These are phyloP conservation scores for Decapterus maruadsi DNA, from an alignment of 2,797 vertebrate genomes.

Conservation along the genomic window DNA sequence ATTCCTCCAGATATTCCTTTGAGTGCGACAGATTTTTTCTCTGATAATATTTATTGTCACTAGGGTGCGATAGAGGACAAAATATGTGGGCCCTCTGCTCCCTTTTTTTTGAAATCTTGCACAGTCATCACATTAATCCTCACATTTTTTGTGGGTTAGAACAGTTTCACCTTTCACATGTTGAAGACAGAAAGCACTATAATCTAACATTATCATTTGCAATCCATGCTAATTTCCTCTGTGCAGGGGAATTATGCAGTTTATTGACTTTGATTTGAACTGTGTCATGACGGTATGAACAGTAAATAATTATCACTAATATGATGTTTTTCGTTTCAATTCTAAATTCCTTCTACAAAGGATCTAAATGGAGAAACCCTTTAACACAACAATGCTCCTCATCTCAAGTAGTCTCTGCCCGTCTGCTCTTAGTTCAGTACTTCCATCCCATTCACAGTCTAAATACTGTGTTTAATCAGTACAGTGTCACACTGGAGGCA, in stretches of 20 bases:
- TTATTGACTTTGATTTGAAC: background rate
- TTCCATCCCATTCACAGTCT: background rate
- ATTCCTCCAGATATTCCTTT: background rate
- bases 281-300: background rate
- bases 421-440: background rate
- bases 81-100: background rate
- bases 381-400: background rate
- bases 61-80: conserved; percentile 51
- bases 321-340: background rate
- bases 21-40: background rate
- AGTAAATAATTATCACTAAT: background rate
- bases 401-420: background rate
- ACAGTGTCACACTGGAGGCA: conserved; percentile 12
- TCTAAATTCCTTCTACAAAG: background rate
- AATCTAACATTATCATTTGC: background rate
- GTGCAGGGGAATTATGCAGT: background rate
- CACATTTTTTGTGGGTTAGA: background rate
- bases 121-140: background rate
- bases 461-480: conserved; percentile 32
- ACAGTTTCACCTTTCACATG: background rate
- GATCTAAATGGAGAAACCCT: background rate
- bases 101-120: background rate
- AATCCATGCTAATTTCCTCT: background rate
- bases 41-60: conserved; percentile 6
- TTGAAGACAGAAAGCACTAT: background rate